Evolutionary conservation across 2,888 invertebrate genomes (phyloP).

Genomic region (Hirudinaria manillensis): DNA sequence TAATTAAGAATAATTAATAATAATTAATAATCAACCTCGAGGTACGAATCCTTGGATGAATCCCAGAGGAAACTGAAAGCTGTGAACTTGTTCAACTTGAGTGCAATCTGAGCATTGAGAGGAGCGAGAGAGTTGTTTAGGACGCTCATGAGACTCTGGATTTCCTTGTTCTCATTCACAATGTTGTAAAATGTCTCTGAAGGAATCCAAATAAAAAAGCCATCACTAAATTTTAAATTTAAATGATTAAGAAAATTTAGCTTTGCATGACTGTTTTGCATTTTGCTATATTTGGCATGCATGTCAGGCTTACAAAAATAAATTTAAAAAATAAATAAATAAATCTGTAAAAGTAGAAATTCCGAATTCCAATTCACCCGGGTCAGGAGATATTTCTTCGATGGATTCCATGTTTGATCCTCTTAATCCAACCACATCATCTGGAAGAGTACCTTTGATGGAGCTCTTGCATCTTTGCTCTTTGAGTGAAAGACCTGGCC

Average conservation of each 20-base stretch:
- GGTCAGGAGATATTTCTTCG: too few relatives aligned
- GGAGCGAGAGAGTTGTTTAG: slow-evolving; percentile 18
- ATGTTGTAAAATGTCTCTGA: slow-evolving; percentile 24
- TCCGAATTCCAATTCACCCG: too few relatives aligned
- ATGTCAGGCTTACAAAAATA: too few relatives aligned
- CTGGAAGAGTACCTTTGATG: not conserved
- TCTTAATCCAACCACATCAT: not conserved
- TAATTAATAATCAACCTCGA: slow-evolving; percentile 3
- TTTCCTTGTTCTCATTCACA: slow-evolving; percentile 27
- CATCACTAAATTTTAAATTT: too few relatives aligned
- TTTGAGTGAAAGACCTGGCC: slow-evolving; percentile 10
- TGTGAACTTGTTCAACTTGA: slow-evolving; percentile 12
- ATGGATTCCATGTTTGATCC: too few relatives aligned
- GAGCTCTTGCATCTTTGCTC: slow-evolving; percentile 11
- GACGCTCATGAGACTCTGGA: slow-evolving; percentile 26
- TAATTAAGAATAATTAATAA: not conserved
- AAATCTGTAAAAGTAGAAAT: too few relatives aligned
- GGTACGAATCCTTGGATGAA: slow-evolving; percentile 18
- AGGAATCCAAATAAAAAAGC: not conserved
- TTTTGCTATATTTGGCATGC: too few relatives aligned
- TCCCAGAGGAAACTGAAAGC: slow-evolving; percentile 29
- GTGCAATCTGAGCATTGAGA: not conserved
- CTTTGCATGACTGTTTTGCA: too few relatives aligned
- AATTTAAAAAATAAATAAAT: too few relatives aligned
- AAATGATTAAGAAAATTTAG: too few relatives aligned